Conservation (phyloP, 2,797 vertebrate species). For the Stomatorhinus walkeri region DNA sequence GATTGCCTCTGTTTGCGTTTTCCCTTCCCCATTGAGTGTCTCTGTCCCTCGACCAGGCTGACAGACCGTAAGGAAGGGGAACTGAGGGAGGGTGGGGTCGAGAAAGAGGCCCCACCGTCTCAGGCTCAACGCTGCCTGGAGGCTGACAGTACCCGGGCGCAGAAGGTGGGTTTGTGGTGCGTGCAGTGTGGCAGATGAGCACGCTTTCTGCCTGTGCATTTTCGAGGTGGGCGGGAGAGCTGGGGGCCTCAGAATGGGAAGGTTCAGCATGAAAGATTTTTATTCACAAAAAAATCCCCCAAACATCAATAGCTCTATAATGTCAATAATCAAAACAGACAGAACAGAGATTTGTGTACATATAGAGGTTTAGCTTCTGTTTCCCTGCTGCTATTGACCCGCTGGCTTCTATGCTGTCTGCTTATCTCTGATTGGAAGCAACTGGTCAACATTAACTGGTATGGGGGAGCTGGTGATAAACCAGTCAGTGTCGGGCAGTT, state of each 20-base stretch:
- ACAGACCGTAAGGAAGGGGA: slow-evolving; percentile 10
- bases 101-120: slow-evolving; percentile 30
- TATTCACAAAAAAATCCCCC: neutral
- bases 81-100: slow-evolving; percentile 8
- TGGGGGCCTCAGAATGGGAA: neutral
- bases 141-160: slow-evolving; percentile 1
- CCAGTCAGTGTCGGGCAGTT: neutral
- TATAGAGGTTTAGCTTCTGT: neutral
- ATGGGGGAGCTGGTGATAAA: neutral
- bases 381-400: neutral
- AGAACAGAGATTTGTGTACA: neutral
- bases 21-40: neutral
- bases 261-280: neutral
- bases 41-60: neutral
- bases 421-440: neutral
- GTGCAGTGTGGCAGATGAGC: neutral
- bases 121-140: slow-evolving; percentile 28
- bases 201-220: neutral
- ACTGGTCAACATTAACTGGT: neutral
- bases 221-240: neutral
- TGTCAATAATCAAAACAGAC: neutral
- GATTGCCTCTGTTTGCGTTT: neutral
- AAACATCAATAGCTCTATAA: neutral
- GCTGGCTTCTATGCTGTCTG: neutral
- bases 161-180: slow-evolving; percentile 27